These are phyloP conservation scores for Luffia ferchaultella DNA, from an alignment of 2,888 invertebrate species.

Conservation along the genomic window DNA sequence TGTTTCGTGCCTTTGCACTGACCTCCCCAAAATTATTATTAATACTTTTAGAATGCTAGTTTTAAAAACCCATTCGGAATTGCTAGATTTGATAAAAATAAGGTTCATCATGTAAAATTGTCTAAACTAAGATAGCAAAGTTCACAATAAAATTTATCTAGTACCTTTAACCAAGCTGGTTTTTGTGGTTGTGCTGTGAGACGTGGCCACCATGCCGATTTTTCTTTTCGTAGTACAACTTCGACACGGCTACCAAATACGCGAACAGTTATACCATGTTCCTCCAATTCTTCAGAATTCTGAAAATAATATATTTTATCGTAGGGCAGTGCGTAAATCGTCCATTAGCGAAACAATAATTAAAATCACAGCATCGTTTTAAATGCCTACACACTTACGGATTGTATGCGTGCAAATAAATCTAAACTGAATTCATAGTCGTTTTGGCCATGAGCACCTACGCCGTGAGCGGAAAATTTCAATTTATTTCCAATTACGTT, in stretches of 20 bases:
- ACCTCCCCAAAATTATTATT: no score
- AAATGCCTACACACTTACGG: constrained; percentile 39
- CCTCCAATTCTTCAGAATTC: constrained; percentile 19
- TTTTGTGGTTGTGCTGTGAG: constrained; percentile 83
- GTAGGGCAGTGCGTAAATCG: background rate
- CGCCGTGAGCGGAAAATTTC: constrained; percentile 76
- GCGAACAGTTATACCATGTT: constrained; percentile 28
- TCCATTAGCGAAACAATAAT: no score
- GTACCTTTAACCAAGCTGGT: constrained; percentile 88
- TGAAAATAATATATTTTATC: constrained; percentile 15
- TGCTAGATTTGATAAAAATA: no score
- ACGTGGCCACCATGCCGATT: constrained; percentile 83
- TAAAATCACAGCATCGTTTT: no score
- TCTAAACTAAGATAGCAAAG: no score
- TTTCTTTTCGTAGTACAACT: constrained; percentile 73
- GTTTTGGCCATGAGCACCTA: constrained; percentile 81
- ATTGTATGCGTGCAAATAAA: constrained; percentile 72
- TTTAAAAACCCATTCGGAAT: no score
- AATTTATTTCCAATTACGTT: constrained; percentile 72
- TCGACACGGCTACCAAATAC: constrained; percentile 81
- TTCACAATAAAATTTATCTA: no score
- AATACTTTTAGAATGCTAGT: no score
- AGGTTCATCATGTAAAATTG: no score
- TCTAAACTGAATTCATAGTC: constrained; percentile 78
- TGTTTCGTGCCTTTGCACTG: no score